These are phyloP conservation scores for Triplophysa tibetana DNA, from an alignment of 2,113 vertebrate genomes.

Conservation along the genomic window DNA sequence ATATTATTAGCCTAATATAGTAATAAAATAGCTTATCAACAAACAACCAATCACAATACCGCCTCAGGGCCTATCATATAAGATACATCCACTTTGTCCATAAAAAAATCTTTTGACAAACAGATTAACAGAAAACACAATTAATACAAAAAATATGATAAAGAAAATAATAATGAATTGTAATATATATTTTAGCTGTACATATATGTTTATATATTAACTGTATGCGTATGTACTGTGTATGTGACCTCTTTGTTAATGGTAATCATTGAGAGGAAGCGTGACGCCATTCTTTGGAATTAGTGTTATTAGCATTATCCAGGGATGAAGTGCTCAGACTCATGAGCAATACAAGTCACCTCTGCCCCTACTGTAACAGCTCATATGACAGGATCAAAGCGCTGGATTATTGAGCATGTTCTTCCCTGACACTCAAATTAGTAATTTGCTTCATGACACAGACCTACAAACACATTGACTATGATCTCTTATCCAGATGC, in stretches of 20 bases:
- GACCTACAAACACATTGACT: constrained; percentile 11
- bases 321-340: constrained; percentile 32
- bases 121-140: no score
- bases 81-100: no score
- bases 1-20: no score
- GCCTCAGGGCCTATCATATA: no score
- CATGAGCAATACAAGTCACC: constrained; percentile 16
- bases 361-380: neutral
- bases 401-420: constrained; percentile 19
- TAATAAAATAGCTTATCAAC: no score
- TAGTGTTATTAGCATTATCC: constrained; percentile 18
- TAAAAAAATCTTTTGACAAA: constrained; percentile 54
- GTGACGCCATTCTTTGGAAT: constrained; percentile 22
- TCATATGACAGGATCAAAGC: constrained; percentile 29
- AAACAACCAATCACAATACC: no score
- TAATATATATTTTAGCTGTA: no score
- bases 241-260: neutral
- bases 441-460: constrained; percentile 5
- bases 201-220: no score
- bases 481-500: no score
- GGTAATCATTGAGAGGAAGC: neutral
- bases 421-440: constrained; percentile 20
- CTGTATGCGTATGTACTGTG: no score
- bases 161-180: no score
- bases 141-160: no score